Evolutionary conservation across 1,140 invertebrate genomes (phyloP).

Genomic region (Conus ventricosus): DNA sequence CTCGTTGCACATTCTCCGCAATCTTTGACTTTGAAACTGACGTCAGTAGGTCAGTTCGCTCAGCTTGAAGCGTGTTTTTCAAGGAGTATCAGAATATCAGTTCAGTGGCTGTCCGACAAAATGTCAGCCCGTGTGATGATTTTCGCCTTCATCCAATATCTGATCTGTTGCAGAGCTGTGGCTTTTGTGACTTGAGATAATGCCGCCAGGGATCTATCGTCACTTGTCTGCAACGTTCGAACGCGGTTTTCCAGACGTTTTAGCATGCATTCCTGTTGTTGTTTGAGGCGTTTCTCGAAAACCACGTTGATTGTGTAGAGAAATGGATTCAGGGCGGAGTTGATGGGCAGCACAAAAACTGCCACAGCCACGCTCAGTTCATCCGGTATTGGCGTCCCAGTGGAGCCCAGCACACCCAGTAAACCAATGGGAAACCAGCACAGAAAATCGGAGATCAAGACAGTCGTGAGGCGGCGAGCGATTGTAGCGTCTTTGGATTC

Average conservation of each 20-base stretch:
- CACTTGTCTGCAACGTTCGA: too few relatives aligned
- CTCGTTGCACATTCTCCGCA: too few relatives aligned
- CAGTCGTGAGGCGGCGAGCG: conserved; percentile 42
- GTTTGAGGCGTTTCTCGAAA: background rate
- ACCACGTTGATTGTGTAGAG: conserved; percentile 50
- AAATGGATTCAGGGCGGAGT: conserved; percentile 57
- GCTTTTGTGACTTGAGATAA: background rate
- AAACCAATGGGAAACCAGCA: conserved; percentile 40
- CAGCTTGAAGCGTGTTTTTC: too few relatives aligned
- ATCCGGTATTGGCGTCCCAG: conserved; percentile 40
- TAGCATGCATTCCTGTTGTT: background rate
- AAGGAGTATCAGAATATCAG: too few relatives aligned
- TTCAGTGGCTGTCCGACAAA: background rate
- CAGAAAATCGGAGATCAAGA: conserved; percentile 44
- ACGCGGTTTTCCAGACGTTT: background rate
- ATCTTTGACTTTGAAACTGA: too few relatives aligned
- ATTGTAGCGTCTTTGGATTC: conserved; percentile 36
- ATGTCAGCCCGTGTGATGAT: background rate
- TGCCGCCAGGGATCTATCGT: too few relatives aligned
- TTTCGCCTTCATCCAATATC: background rate
- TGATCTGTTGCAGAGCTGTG: background rate
- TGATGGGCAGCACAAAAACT: conserved; percentile 53
- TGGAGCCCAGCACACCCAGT: conserved; percentile 41
- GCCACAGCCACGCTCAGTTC: conserved; percentile 52
- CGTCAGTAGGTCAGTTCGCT: too few relatives aligned